Evolutionary conservation across 2,113 vertebrate species (phyloP).

Genomic region (Cricetomys ansorgei): DNA sequence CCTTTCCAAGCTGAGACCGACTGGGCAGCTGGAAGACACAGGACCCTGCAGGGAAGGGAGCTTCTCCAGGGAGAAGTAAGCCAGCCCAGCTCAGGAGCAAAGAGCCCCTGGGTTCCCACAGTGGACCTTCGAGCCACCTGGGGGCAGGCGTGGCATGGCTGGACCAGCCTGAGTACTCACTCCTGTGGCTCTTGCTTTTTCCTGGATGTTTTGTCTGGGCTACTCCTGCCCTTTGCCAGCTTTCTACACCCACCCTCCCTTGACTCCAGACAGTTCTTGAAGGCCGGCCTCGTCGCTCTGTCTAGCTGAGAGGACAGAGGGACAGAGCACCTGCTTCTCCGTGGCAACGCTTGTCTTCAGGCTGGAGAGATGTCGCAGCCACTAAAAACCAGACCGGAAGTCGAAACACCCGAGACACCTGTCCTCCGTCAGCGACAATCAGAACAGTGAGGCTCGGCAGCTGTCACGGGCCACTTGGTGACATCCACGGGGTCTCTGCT

Average conservation of each 20-base stretch:
- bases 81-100: not conserved
- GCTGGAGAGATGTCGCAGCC: not conserved
- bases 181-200: no score
- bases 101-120: not conserved
- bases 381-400: not conserved
- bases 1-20: not conserved
- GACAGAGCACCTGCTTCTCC: rapidly evolving
- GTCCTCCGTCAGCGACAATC: not conserved
- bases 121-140: not conserved
- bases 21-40: not conserved
- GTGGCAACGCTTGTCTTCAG: not conserved
- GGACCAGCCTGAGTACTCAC: not conserved
- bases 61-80: not conserved
- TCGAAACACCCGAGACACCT: not conserved
- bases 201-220: no score
- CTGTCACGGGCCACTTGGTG: not conserved
- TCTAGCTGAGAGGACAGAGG: not conserved
- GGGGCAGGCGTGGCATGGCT: not conserved
- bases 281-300: rapidly evolving
- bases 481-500: not conserved
- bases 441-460: not conserved
- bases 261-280: rapidly evolving
- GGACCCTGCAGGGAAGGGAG: not conserved
- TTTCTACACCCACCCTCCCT: rapidly evolving
- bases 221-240: rapidly evolving